Base-by-base conservation (phyloP, 2,113 vertebrate species). In the Egretta garzetta region DNA sequence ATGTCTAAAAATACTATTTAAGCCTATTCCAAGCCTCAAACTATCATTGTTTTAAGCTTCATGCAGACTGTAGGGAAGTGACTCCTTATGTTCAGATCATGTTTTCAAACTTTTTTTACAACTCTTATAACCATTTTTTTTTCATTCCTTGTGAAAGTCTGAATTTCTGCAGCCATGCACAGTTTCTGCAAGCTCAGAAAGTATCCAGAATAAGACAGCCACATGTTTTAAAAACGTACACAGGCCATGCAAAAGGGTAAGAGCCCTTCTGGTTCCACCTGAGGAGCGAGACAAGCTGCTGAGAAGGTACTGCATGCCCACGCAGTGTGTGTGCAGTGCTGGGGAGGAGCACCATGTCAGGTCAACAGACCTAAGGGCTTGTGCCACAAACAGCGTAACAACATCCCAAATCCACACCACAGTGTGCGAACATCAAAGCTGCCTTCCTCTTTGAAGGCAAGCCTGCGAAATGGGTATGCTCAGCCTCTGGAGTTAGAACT, bases 261-360 rank as follows among this genome's bases (percentile, higher is more conserved):
- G 37, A 53, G 24, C 17, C 18, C 18, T 60, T 49, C 30, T 67
- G 16, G 14, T 73, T 59, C n/a, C 22, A 41, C 45, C 80, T 0
- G 1, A 64, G 33, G 30, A 41, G 26, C 8, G 45, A 66, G 39
- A 53, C 9, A 37, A 47, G 52, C 30, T 43, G 17, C 62, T 21
- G 37, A 70, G 26, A 37, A 43, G 1, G 1, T 43, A 41, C n/a
- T 0, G 2, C n/a, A 10, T 1, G 1, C 32, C 13, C 10, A 2
- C 3, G 2, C 27, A 45, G 14, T 30, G 32, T 52, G 16, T 70
- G 32, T 1, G 0, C n/a, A 27, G 22, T 0, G 4, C 70, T 81
- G 1, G 0, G 19, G 22, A 63, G 18, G 8, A 56, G 10, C 41
- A 50, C 30, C 27, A 2, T 12, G 9, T 23, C 39, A 41, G 14